Evolutionary conservation across 2,888 invertebrate genomes (phyloP).

Genomic region (Phyllotreta striolata): DNA sequence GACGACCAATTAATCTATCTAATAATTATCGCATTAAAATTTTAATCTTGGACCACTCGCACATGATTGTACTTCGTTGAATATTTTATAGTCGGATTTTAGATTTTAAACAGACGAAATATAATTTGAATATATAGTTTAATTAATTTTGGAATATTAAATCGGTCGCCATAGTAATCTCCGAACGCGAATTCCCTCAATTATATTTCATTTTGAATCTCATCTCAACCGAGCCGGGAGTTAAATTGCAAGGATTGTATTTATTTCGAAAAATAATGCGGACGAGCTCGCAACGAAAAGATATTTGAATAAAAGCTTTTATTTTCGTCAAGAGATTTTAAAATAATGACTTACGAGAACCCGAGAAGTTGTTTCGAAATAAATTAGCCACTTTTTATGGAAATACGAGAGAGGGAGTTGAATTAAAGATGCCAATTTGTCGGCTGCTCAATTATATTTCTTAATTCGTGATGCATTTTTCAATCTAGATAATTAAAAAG

Average conservation of each 20-base stretch:
- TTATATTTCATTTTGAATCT: slow-evolving; percentile 25
- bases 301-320: slow-evolving; percentile 36
- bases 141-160: slow-evolving; percentile 1
- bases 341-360: slow-evolving; percentile 57
- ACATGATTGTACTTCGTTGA: too few species aligned
- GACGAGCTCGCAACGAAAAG: slow-evolving; percentile 20
- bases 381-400: slow-evolving; percentile 53
- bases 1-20: too few species aligned
- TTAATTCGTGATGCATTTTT: slow-evolving; percentile 41
- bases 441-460: slow-evolving; percentile 42
- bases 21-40: too few species aligned
- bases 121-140: background rate
- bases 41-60: too few species aligned
- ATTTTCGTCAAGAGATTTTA: slow-evolving; percentile 49
- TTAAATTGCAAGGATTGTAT: slow-evolving; percentile 18
- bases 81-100: too few species aligned
- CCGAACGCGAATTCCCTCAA: background rate
- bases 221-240: slow-evolving; percentile 17
- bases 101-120: too few species aligned
- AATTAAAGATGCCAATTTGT: slow-evolving; percentile 46
- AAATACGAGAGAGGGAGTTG: slow-evolving; percentile 39
- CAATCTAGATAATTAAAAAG: slow-evolving; percentile 43
- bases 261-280: slow-evolving; percentile 28
- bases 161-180: slow-evolving; percentile 2
- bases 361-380: slow-evolving; percentile 50